A percentile compares a stretch with the other conserved stretches of the same genome.
Evolutionary conservation across 2,797 vertebrate species (phyloP).

Genomic region (Melanotaenia trifasciata): DNA sequence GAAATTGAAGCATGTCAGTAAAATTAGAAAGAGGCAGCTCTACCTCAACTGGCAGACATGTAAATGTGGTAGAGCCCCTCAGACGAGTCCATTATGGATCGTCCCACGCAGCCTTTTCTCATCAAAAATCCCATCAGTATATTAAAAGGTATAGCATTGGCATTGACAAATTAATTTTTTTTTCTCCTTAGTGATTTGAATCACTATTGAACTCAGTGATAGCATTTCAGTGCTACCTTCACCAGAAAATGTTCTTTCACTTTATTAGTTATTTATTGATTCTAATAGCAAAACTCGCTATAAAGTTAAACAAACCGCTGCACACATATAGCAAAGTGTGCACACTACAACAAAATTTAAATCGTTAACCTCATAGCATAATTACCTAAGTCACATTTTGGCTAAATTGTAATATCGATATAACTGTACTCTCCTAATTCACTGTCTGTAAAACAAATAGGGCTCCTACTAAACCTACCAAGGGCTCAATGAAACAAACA

Average conservation of each 20-base stretch:
- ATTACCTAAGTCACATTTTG: too few relatives aligned
- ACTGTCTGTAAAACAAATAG: too few relatives aligned
- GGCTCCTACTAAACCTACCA: too few relatives aligned
- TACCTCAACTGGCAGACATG: conserved; percentile 70
- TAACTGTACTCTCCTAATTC: too few relatives aligned
- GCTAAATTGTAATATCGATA: too few relatives aligned
- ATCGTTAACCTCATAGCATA: not conserved
- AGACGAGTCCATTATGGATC: conserved; percentile 71
- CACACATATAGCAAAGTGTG: not conserved
- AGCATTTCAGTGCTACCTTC: conserved; percentile 37
- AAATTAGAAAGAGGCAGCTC: conserved; percentile 74
- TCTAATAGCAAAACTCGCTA: not conserved
- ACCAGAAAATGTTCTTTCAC: conserved; percentile 16
- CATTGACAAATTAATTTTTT: conserved; percentile 61
- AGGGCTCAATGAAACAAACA: too few relatives aligned
- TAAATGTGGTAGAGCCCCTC: conserved; percentile 72
- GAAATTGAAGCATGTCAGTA: conserved; percentile 84
- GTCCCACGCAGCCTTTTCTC: conserved; percentile 69
- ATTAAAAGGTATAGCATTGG: conserved; percentile 71
- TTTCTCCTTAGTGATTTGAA: conserved; percentile 50
- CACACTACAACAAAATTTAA: not conserved
- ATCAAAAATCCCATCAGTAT: conserved; percentile 75
- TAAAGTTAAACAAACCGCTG: not conserved
- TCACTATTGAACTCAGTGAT: conserved; percentile 51
- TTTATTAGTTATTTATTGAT: not conserved